These are phyloP conservation scores for Euura lappo DNA, from an alignment of 1,140 invertebrate species.

Conservation along the genomic window DNA sequence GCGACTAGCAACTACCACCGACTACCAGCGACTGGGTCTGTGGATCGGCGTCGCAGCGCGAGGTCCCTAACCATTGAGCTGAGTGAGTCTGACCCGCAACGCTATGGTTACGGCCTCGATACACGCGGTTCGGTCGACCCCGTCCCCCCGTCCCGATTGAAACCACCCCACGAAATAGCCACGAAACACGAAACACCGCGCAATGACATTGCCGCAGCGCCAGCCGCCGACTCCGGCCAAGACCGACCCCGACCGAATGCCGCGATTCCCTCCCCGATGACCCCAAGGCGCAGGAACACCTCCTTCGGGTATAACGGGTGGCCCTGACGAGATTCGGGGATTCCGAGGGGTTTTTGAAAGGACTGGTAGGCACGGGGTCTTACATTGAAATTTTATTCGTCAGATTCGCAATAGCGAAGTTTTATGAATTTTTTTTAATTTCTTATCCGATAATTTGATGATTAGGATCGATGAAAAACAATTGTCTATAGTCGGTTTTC, in stretches of 20 bases:
- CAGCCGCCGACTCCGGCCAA: background rate
- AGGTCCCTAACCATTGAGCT: too few species aligned
- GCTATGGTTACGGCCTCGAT: conserved; percentile 4
- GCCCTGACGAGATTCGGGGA: background rate
- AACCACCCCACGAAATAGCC: too few species aligned
- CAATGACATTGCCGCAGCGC: conserved; percentile 37
- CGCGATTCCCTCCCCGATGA: too few species aligned
- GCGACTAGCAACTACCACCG: background rate
- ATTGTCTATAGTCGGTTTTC: too few species aligned
- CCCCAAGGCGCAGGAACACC: conserved; percentile 7
- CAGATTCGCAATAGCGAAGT: too few species aligned
- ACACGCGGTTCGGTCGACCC: background rate
- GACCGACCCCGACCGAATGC: background rate
- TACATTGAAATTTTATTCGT: too few species aligned
- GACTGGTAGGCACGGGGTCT: too few species aligned
- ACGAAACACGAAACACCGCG: conserved; percentile 26
- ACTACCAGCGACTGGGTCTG: background rate
- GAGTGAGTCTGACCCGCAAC: background rate
- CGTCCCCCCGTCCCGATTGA: background rate
- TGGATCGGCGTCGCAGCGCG: background rate
- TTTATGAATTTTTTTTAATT: too few species aligned
- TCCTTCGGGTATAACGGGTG: background rate
- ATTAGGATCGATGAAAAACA: too few species aligned
- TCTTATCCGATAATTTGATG: too few species aligned
- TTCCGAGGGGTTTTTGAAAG: too few species aligned